A percentile compares a stretch with the other conserved stretches of the same genome.
Evolutionary conservation across 2,888 invertebrate genomes (phyloP).

Genomic region (Diachrysia chrysitis): DNA sequence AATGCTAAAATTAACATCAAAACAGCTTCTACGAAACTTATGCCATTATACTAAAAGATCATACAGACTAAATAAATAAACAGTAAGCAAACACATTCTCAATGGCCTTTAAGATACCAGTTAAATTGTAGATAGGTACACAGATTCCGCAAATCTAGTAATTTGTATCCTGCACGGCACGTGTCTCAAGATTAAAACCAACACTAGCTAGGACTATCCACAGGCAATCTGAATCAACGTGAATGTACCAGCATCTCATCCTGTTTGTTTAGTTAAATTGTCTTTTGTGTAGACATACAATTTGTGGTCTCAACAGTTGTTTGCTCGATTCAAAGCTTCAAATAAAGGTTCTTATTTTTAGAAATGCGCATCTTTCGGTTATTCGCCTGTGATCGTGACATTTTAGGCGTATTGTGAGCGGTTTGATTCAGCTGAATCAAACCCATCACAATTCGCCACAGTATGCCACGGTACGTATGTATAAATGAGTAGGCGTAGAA

Average conservation of each 20-base stretch:
- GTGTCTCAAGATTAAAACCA: constrained; percentile 2
- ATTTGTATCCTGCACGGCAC: background rate
- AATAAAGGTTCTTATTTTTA: constrained; percentile 6
- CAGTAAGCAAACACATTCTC: background rate
- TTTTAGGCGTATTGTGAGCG: background rate
- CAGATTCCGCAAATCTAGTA: background rate
- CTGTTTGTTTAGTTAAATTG: constrained; percentile 8
- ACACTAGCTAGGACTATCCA: background rate
- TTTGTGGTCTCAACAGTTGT: constrained; percentile 5
- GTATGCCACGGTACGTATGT: no score
- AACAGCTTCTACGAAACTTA: background rate
- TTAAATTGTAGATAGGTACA: background rate
- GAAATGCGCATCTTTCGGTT: constrained; percentile 6
- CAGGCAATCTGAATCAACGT: background rate
- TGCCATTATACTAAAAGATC: background rate
- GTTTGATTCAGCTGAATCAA: constrained; percentile 1
- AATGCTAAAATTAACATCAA: constrained; percentile 12
- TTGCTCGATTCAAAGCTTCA: constrained; percentile 1
- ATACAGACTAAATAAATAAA: background rate
- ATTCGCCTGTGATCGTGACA: background rate
- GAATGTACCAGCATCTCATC: constrained; percentile 3
- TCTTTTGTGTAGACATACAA: constrained; percentile 5
- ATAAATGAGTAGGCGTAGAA: no score
- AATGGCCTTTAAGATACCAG: background rate
- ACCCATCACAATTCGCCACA: no score